These are phyloP conservation scores for Strigamia crassipes DNA, from an alignment of 2,888 invertebrate genomes.

Conservation along the genomic window DNA sequence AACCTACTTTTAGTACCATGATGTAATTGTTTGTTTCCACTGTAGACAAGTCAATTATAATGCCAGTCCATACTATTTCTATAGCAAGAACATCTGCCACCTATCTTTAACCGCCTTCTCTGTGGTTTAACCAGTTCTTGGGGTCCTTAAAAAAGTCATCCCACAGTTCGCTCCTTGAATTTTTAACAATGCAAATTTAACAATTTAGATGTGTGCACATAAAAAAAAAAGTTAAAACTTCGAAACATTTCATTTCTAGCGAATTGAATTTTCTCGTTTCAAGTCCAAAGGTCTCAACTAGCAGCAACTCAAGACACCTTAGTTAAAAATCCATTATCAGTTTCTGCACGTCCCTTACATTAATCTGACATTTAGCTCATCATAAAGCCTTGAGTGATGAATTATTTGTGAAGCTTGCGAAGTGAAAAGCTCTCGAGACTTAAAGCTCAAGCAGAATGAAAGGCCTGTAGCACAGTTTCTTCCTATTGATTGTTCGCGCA, in stretches of 20 bases:
- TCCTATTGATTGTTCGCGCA: conserved; percentile 5
- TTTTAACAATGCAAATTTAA: too few relatives aligned
- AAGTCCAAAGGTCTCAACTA: background rate
- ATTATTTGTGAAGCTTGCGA: conserved; percentile 16
- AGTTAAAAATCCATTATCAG: conserved; percentile 21
- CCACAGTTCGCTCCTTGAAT: too few relatives aligned
- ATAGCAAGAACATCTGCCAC: too few relatives aligned
- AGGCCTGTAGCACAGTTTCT: conserved; percentile 9
- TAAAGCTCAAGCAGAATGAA: conserved; percentile 12
- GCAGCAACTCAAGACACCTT: background rate
- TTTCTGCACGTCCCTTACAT: conserved; percentile 3
- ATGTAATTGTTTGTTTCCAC: too few relatives aligned
- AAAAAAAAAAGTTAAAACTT: too few relatives aligned
- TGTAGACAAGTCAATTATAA: too few relatives aligned
- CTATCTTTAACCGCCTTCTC: too few relatives aligned
- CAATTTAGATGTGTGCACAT: too few relatives aligned
- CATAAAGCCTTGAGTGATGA: background rate
- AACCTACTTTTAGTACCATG: too few relatives aligned
- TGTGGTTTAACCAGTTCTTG: too few relatives aligned
- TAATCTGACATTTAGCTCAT: conserved; percentile 21
- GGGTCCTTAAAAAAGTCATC: too few relatives aligned
- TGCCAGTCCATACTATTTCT: too few relatives aligned
- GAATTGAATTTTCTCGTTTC: background rate
- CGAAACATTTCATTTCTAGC: background rate
- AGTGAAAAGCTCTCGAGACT: conserved; percentile 19